Base-by-base conservation (phyloP, 2,888 invertebrate species). In the Apoda limacodes region DNA sequence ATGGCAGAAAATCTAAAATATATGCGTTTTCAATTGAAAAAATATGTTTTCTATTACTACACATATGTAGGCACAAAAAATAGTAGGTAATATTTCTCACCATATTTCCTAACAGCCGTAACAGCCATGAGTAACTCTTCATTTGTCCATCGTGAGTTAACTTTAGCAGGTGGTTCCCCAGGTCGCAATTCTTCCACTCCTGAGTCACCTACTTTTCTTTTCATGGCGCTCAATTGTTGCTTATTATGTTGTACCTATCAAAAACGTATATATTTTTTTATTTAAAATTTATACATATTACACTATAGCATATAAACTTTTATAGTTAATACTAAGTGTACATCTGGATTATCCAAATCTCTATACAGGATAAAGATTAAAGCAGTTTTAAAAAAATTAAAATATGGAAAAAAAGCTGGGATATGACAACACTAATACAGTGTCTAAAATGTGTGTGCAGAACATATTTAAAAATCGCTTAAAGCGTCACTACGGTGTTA, bases 191-290 rank as follows among this genome's bases (percentile, higher is more conserved):
- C 85, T 34, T 89, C 88, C 13, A 90, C 75, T 0, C 76, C 76
- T 2, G 63, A 40, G 32, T 78, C 78, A 64, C 82, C 50, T 80
- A 80, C 89, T 69, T 93, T 93, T 35, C 91, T 87, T 64, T 93
- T 93, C 59, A 93, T 81, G 25, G 92, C 86, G 56, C 95, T 94
- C 43, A 96, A 85, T 55, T 89, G 88, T 67, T 97, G 97, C 60
- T 97, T 96, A 70, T 96, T 95, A 48, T 90, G 90, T 70, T 98
- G 98, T 33, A 98, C 95, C 96, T 96, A 52, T 17, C 7, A 6
- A 17, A 17, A 6, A n/a, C n/a, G n/a, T n/a, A n/a, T n/a, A n/a
- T n/a, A n/a, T n/a, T n/a, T n/a, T n/a, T n/a, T n/a, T n/a, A n/a
- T n/a, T n/a, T n/a, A n/a, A n/a, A n/a, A n/a, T n/a, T n/a, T n/a